Evolutionary conservation across 2,888 invertebrate species (phyloP).

Genomic region (Apodemia hepburni): DNA sequence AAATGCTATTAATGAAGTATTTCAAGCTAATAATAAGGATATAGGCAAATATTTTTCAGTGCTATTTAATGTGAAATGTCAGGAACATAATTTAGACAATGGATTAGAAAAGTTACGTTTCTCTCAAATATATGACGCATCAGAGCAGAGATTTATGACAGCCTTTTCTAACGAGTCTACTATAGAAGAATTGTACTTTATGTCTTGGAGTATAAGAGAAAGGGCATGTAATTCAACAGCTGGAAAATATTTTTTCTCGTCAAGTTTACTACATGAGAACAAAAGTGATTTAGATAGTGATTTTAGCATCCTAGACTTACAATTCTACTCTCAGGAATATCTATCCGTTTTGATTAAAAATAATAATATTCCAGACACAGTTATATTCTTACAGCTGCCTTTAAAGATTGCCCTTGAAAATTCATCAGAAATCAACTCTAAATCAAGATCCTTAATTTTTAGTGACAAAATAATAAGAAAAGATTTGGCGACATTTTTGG

Average conservation of each 20-base stretch:
- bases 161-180: conserved; percentile 65
- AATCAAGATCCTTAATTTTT: conserved; percentile 59
- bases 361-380: conserved; percentile 55
- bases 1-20: too few relatives aligned
- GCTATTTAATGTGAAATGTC: conserved; percentile 74
- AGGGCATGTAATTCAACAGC: conserved; percentile 62
- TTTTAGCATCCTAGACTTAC: conserved; percentile 81
- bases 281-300: conserved; percentile 40
- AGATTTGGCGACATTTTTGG: conserved; percentile 76
- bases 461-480: conserved; percentile 66
- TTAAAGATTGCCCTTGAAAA: conserved; percentile 68
- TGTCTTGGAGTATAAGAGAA: conserved; percentile 69
- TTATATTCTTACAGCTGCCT: conserved; percentile 73
- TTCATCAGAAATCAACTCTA: conserved; percentile 56
- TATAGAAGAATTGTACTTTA: conserved; percentile 68
- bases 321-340: conserved; percentile 87
- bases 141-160: conserved; percentile 71
- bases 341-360: conserved; percentile 86
- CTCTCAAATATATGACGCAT: conserved; percentile 71
- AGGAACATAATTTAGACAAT: conserved; percentile 46
- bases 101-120: conserved; percentile 51
- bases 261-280: conserved; percentile 54
- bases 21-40: conserved; percentile 82
- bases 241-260: conserved; percentile 76
- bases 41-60: conserved; percentile 82